A percentile compares a stretch with the other conserved stretches of the same genome.
Evolutionary conservation across 2,888 invertebrate genomes (phyloP).

Genomic region (Acleris cristana): DNA sequence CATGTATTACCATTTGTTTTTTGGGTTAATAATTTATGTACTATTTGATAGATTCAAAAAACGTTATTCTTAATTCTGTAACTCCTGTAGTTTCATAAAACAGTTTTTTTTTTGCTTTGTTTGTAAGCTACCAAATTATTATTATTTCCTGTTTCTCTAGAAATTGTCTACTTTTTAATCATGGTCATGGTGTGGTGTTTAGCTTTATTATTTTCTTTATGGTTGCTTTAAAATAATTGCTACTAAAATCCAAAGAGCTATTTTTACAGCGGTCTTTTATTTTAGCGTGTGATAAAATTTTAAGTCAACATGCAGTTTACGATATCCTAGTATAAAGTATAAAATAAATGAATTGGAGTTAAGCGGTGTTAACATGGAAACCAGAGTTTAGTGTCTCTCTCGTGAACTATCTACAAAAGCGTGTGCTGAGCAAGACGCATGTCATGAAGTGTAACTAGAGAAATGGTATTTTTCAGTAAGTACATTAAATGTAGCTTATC

Average conservation of each 20-base stretch:
- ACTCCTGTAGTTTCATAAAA: too few species aligned
- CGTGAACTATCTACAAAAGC: not conserved
- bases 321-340: constrained; percentile 1
- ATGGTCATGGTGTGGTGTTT: not conserved
- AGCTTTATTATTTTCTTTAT: not conserved
- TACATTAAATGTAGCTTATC: constrained; percentile 9
- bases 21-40: too few species aligned
- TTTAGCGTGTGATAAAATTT: constrained; percentile 7
- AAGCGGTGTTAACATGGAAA: not conserved
- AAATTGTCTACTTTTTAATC: too few species aligned
- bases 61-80: too few species aligned
- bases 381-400: not conserved
- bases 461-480: too few species aligned
- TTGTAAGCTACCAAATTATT: too few species aligned
- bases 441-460: not conserved
- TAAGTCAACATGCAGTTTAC: constrained; percentile 9
- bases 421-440: not conserved
- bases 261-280: constrained; percentile 3
- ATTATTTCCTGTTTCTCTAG: too few species aligned
- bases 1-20: too few species aligned
- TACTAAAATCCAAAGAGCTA: constrained; percentile 1
- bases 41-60: too few species aligned
- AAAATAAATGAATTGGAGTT: constrained; percentile 1
- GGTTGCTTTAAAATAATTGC: not conserved
- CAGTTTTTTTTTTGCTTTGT: too few species aligned